Base-by-base conservation (phyloP, 37 sponge, comb jelly and placozoan species). In the Chondrilla cf. caribensis region DNA sequence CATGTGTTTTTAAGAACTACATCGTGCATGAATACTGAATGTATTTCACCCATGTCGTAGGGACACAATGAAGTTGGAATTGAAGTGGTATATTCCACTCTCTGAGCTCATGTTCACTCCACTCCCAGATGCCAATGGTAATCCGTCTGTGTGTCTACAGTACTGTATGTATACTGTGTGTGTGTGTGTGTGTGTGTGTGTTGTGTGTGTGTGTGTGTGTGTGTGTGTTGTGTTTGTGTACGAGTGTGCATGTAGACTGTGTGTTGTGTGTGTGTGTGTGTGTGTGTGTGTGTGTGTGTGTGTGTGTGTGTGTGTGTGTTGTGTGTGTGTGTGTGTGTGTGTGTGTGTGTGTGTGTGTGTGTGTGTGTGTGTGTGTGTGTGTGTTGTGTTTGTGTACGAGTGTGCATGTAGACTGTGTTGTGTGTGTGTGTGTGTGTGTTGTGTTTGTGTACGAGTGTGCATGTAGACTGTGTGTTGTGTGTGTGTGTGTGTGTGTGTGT, bases 81-180 rank as follows among this genome's bases (percentile, higher is more conserved):
- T 83, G 54, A 94, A 94, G 57, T 94, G 95, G 95, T 91, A 86
- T 60, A 65, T 94, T 4, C 89, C 91, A 22, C 89, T 94, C 25
- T 35, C 75, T 32, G 87, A 94, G 25, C 72, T 90, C n/a, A 22
- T 37, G 24, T 90, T 94, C 67, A 75, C 86, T 35, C 84, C 84
- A 11, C 75, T 76, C 3, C 88, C 89, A 17, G 77, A 84, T 60
- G 40, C 78, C 24, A 77, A 26, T 26, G 64, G 24, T 22, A 21
- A 26, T 60, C 19, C 15, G 64, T 60, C 4, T 60, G 22, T 60
- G 22, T 15, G 64, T 26, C 4, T 60, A n/a, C n/a, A n/a, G n/a
- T n/a, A n/a, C n/a, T n/a, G n/a, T n/a, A n/a, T n/a, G n/a, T n/a
- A n/a, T n/a, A n/a, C n/a, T 60, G 22, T 15, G 5, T 15, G 22